These are phyloP conservation scores for Ectemnius cavifrons DNA, from an alignment of 2,888 invertebrate genomes.

Conservation along the genomic window DNA sequence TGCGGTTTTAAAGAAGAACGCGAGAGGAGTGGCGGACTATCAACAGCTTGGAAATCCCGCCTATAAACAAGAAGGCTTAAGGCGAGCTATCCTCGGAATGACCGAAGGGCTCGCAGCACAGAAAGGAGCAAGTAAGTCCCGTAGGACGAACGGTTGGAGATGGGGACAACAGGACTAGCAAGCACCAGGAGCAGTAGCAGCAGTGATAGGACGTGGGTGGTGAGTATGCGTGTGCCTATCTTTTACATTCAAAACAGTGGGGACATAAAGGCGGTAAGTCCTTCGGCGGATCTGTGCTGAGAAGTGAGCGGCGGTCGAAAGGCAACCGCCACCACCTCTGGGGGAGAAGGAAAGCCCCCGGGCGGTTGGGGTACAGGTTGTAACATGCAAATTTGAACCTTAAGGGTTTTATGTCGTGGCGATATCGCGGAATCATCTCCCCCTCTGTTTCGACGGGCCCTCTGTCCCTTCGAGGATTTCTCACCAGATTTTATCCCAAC, in stretches of 20 bases:
- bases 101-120: slow-evolving; percentile 63
- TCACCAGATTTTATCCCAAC: slow-evolving; percentile 71
- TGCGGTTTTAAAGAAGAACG: slow-evolving; percentile 25
- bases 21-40: slow-evolving; percentile 26
- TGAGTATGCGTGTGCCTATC: slow-evolving; percentile 40
- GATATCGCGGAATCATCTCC: slow-evolving; percentile 76
- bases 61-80: slow-evolving; percentile 74
- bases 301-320: slow-evolving; percentile 37
- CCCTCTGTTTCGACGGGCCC: slow-evolving; percentile 57
- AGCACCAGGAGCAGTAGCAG: slow-evolving; percentile 5
- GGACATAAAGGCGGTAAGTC: slow-evolving; percentile 67
- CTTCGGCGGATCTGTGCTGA: slow-evolving; percentile 30
- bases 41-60: slow-evolving; percentile 61
- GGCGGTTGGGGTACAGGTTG: slow-evolving; percentile 67
- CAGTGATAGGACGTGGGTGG: slow-evolving; percentile 6
- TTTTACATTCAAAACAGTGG: slow-evolving; percentile 74
- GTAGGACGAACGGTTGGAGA: slow-evolving; percentile 8
- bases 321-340: slow-evolving; percentile 43
- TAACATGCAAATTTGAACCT: slow-evolving; percentile 78
- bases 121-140: neutral
- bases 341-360: slow-evolving; percentile 49
- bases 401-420: slow-evolving; percentile 76
- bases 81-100: slow-evolving; percentile 66
- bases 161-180: neutral
- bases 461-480: slow-evolving; percentile 65